Evolutionary conservation across 2,888 invertebrate species (phyloP).

Genomic region (Helobdella robusta): DNA sequence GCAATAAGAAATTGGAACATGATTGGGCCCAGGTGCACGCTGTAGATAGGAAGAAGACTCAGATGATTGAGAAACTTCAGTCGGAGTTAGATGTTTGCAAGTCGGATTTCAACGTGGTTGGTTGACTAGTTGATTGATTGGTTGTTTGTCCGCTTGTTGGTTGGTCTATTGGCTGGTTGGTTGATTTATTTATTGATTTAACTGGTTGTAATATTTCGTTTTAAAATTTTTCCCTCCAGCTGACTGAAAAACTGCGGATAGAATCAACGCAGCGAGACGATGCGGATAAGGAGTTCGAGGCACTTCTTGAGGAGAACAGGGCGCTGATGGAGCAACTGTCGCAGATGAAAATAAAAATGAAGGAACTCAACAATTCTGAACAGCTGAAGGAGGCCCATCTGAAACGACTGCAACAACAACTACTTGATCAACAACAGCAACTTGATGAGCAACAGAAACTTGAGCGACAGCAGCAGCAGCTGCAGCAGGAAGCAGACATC

Average conservation of each 20-base stretch:
- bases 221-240: not conserved
- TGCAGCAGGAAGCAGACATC: not conserved
- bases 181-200: not conserved
- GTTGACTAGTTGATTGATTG: not conserved
- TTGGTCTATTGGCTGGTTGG: not conserved
- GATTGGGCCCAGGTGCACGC: constrained; percentile 31
- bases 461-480: constrained; percentile 48
- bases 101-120: constrained; percentile 24
- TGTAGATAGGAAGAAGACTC: constrained; percentile 29
- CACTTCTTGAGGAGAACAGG: constrained; percentile 16
- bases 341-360: constrained; percentile 22
- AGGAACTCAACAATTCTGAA: constrained; percentile 26
- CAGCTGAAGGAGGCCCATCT: not conserved
- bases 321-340: constrained; percentile 9
- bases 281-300: not conserved
- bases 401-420: constrained; percentile 15
- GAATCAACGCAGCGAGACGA: not conserved
- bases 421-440: constrained; percentile 58
- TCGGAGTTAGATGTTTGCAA: constrained; percentile 13
- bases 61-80: constrained; percentile 19
- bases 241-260: not conserved
- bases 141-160: not conserved
- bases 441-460: constrained; percentile 65
- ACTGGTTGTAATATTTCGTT: not conserved
- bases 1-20: constrained; percentile 22